A percentile compares a stretch with the other conserved stretches of the same genome.
Evolutionary conservation across 2,888 invertebrate genomes (phyloP).

Genomic region (Hirtodrosophila confusa): DNA sequence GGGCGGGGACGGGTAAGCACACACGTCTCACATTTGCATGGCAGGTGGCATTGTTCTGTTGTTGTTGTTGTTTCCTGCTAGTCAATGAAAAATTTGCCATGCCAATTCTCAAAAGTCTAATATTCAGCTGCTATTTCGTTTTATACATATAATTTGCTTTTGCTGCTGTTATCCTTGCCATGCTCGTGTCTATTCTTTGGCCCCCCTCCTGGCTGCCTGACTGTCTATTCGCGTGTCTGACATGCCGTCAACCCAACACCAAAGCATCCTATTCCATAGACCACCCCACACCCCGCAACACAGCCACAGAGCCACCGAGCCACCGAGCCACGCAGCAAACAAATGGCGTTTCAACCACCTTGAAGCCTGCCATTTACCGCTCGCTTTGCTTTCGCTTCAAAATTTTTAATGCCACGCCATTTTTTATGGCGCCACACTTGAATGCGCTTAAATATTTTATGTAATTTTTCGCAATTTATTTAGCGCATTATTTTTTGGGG

Average conservation of each 20-base stretch:
- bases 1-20: conserved; percentile 5
- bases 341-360: conserved; percentile 61
- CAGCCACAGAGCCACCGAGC: conserved; percentile 1
- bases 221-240: conserved; percentile 68
- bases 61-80: conserved; percentile 31
- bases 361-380: conserved; percentile 66
- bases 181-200: conserved; percentile 27
- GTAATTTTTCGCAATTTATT: conserved; percentile 81
- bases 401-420: conserved; percentile 76
- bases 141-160: conserved; percentile 60
- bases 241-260: conserved; percentile 52
- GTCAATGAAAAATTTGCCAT: conserved; percentile 73
- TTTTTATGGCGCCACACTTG: conserved; percentile 78
- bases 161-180: conserved; percentile 48
- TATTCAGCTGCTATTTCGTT: conserved; percentile 68
- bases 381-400: conserved; percentile 73
- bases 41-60: conserved; percentile 52
- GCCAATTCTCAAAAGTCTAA: conserved; percentile 81
- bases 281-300: not conserved
- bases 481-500: conserved; percentile 72
- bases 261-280: conserved; percentile 11
- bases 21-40: conserved; percentile 61
- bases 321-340: conserved; percentile 5
- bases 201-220: conserved; percentile 6
- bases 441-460: conserved; percentile 80